These are phyloP conservation scores for Rhagonycha fulva DNA, from an alignment of 2,888 invertebrate species.

Conservation along the genomic window DNA sequence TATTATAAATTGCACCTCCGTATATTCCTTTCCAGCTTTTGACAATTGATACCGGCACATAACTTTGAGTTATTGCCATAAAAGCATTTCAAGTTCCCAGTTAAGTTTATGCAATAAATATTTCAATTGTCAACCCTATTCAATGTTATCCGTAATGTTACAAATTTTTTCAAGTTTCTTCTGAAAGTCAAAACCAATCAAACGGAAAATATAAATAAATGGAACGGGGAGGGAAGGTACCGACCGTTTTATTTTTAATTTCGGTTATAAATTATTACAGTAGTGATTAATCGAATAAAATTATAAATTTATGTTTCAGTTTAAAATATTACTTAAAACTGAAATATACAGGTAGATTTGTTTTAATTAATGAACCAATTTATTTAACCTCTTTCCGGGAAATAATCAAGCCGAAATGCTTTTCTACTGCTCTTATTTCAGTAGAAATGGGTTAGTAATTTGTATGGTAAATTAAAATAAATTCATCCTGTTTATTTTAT, in stretches of 20 bases:
- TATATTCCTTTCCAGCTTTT: background rate
- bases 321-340: conserved; percentile 3
- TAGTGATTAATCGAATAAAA: background rate
- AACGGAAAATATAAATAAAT: background rate
- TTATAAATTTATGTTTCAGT: background rate
- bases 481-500: background rate
- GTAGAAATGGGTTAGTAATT: background rate
- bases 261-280: background rate
- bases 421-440: conserved; percentile 8
- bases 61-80: background rate
- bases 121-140: background rate
- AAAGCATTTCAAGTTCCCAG: background rate
- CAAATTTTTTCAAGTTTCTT: background rate
- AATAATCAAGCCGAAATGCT: conserved; percentile 1
- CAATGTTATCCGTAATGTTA: background rate
- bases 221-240: background rate
- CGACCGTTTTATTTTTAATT: background rate
- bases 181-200: background rate
- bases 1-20: background rate
- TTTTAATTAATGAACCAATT: conserved; percentile 13
- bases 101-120: background rate
- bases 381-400: conserved; percentile 5
- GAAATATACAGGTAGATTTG: conserved; percentile 4
- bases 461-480: background rate
- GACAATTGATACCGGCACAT: background rate